Percentiles rank a stretch among this genome's conserved stretches.
These are phyloP conservation scores for Zenarchopterus dispar DNA, from an alignment of 2,797 vertebrate genomes.

Conservation along the genomic window DNA sequence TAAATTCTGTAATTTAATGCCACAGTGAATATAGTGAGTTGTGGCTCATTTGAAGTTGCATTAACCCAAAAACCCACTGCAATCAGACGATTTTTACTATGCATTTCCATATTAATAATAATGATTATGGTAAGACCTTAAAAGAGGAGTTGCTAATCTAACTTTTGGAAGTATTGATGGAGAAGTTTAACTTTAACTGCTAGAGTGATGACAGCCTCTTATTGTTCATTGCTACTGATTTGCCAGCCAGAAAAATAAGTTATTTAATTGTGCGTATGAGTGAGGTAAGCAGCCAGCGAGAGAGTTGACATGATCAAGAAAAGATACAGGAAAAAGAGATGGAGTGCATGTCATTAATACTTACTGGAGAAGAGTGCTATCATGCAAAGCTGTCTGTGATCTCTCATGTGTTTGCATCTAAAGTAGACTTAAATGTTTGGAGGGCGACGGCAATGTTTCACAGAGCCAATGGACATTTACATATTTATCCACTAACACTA, in stretches of 20 bases:
- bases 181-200: conserved; percentile 29
- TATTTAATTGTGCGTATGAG: conserved; percentile 48
- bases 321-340: conserved; percentile 7
- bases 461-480: conserved; percentile 66
- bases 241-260: conserved; percentile 31
- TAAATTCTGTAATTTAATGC: too few species aligned
- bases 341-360: conserved; percentile 53
- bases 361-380: conserved; percentile 50
- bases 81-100: too few species aligned
- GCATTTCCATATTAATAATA: too few species aligned
- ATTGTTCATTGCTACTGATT: conserved; percentile 13
- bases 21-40: too few species aligned
- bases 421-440: conserved; percentile 68
- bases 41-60: too few species aligned
- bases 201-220: conserved; percentile 23
- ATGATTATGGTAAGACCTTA: too few species aligned
- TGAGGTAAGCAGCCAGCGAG: conserved; percentile 41
- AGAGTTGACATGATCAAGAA: conserved; percentile 45
- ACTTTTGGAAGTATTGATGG: too few species aligned
- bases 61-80: too few species aligned
- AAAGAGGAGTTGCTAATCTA: too few species aligned
- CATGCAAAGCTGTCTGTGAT: conserved; percentile 65
- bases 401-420: conserved; percentile 72
- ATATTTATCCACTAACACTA: conserved; percentile 71
- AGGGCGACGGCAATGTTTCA: conserved; percentile 65